A percentile compares a stretch with the other conserved stretches of the same genome.
Evolutionary conservation across 2,888 invertebrate species (phyloP).

Genomic region (Rhagium mordax): DNA sequence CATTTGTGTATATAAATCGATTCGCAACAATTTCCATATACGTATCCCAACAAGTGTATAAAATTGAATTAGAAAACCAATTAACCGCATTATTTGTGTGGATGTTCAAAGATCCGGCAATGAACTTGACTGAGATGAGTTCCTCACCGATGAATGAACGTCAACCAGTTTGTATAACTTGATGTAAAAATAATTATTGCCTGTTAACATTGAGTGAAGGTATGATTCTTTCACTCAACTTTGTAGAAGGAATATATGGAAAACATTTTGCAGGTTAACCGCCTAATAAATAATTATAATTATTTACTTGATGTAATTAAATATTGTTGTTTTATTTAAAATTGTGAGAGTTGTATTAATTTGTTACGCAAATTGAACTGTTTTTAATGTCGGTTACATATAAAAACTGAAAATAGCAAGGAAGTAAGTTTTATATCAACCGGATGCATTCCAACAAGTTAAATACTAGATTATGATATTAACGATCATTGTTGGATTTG

Average conservation of each 20-base stretch:
- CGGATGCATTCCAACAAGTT: slow-evolving; percentile 4
- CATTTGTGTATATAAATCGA: not conserved
- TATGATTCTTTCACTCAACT: too few species aligned
- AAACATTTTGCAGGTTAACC: not conserved
- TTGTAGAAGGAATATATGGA: not conserved
- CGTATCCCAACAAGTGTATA: not conserved
- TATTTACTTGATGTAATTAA: not conserved
- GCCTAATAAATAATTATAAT: not conserved
- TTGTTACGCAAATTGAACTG: not conserved
- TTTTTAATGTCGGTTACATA: not conserved
- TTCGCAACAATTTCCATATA: not conserved
- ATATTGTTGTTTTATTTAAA: slow-evolving; percentile 5
- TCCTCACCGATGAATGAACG: slow-evolving; percentile 30
- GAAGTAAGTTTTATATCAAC: slow-evolving; percentile 22
- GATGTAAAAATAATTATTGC: not conserved
- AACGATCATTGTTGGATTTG: not conserved
- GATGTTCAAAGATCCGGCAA: slow-evolving; percentile 23
- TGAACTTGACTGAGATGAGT: slow-evolving; percentile 43
- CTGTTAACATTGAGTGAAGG: too few species aligned
- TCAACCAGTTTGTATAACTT: slow-evolving; percentile 31
- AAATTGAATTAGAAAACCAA: slow-evolving; percentile 4
- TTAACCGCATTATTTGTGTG: slow-evolving; percentile 1
- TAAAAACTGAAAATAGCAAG: not conserved
- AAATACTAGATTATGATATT: not conserved
- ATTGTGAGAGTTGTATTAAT: not conserved